Conservation (phyloP, 2,113 vertebrate genomes). For the Vanacampus margaritifer region DNA sequence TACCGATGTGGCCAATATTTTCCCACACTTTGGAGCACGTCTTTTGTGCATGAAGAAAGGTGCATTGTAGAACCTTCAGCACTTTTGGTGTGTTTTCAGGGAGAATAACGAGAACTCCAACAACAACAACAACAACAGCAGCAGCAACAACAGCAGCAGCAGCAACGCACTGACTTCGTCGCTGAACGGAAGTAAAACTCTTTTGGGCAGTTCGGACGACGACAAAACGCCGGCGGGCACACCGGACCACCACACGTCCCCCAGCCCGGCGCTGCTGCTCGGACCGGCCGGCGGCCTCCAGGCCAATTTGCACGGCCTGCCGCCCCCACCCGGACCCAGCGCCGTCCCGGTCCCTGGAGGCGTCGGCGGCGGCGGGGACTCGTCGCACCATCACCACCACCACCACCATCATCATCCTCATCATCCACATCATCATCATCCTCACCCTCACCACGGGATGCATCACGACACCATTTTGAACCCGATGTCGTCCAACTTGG, state of each 20-base stretch:
- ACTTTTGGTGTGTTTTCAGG: constrained; percentile 66
- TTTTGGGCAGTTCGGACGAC: constrained; percentile 97
- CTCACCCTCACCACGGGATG: constrained; percentile 83
- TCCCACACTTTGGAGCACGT: neutral
- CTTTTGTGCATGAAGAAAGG: neutral
- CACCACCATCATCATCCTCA: constrained; percentile 95
- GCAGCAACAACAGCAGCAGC: neutral
- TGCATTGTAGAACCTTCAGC: neutral
- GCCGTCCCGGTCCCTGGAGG: constrained; percentile 87
- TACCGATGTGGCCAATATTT: no score
- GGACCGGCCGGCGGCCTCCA: constrained; percentile 81
- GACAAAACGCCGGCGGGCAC: constrained; percentile 97
- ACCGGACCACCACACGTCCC: constrained; percentile 93
- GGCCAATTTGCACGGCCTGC: constrained; percentile 85
- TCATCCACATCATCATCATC: constrained; percentile 87
- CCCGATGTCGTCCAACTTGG: constrained; percentile 97
- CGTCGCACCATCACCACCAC: constrained; percentile 94
- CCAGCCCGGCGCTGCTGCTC: constrained; percentile 89
- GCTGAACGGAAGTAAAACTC: constrained; percentile 95
- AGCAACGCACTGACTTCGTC: constrained; percentile 92
- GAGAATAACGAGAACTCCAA: constrained; percentile 99
- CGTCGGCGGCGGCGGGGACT: constrained; percentile 63
- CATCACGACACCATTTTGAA: constrained; percentile 99
- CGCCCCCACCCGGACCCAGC: constrained; percentile 93
- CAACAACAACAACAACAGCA: constrained; percentile 79